These are phyloP conservation scores for Bombyx mori DNA, from an alignment of 1,140 invertebrate genomes.

Conservation along the genomic window ASM3026992v2 NC_085131.1:3316001-3316500, in stretches of 20 bases:
- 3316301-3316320: constrained; percentile 17
- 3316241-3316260: constrained; percentile 28
- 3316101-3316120: constrained; percentile 44
- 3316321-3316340: too few relatives aligned
- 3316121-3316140: constrained; percentile 37
- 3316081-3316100: constrained; percentile 32
- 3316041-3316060: too few relatives aligned
- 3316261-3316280: constrained; percentile 25
- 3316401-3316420: too few relatives aligned
- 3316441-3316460: too few relatives aligned
- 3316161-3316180: constrained; percentile 20
- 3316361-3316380: too few relatives aligned
- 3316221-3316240: constrained; percentile 22
- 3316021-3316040: too few relatives aligned
- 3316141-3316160: constrained; percentile 35
- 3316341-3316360: too few relatives aligned
- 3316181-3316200: constrained; percentile 24
- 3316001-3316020: too few relatives aligned
- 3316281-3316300: constrained; percentile 32
- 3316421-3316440: too few relatives aligned
- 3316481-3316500: too few relatives aligned
- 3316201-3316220: constrained; percentile 39
- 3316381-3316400: too few relatives aligned
- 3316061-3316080: neutral
- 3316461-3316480: too few relatives aligned